A percentile compares a stretch with the other conserved stretches of the same genome.
phyloP scores from a whole-genome alignment of 2,888 invertebrate genomes.

The Andrena marginata region DNA sequence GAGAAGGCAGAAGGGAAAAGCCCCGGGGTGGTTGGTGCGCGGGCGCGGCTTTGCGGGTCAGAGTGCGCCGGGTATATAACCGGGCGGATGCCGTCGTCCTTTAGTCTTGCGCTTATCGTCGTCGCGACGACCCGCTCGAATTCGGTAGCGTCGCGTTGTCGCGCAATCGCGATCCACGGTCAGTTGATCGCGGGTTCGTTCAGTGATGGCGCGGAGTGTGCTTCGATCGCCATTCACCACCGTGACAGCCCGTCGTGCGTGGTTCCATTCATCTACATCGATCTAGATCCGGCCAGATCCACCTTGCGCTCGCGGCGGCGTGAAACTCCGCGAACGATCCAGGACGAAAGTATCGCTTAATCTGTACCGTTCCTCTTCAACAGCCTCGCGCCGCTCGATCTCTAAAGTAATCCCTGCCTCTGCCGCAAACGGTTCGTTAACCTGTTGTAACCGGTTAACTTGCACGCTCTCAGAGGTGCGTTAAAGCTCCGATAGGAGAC shows the following conservation, averaged over 20 bases:
- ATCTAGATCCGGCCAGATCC: not conserved
- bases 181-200: not conserved
- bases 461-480: not conserved
- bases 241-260: not conserved
- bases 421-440: not conserved
- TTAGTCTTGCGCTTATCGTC: conserved; percentile 83
- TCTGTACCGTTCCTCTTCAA: not conserved
- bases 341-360: not conserved
- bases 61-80: conserved; percentile 84
- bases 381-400: not conserved
- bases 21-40: conserved; percentile 79
- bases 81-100: conserved; percentile 83
- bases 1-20: conserved; percentile 69
- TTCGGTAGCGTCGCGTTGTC: conserved; percentile 30
- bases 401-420: not conserved
- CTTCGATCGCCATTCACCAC: not conserved
- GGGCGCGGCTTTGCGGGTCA: conserved; percentile 84
- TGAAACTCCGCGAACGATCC: not conserved
- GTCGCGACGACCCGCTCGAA: conserved; percentile 71
- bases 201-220: conserved; percentile 20
- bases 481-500: not conserved
- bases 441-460: conserved; percentile 24
- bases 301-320: not conserved
- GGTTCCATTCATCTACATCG: not conserved
- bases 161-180: conserved; percentile 42